Conservation (phyloP, 1,140 invertebrate species). For the Formica exsecta region DNA sequence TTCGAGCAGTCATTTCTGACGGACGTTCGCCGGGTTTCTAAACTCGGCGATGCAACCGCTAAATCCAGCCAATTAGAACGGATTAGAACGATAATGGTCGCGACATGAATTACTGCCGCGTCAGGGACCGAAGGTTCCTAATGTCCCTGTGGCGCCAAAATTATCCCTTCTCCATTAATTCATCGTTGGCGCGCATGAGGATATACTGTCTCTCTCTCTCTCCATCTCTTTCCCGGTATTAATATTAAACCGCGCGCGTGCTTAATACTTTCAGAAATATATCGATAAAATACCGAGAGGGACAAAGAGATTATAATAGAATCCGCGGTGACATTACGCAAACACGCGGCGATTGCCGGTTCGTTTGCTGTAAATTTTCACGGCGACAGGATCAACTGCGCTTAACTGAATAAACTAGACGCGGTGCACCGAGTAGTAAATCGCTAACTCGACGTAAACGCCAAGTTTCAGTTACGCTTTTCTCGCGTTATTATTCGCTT, state of each 20-base stretch:
- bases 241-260: background rate
- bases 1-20: slow-evolving; percentile 59
- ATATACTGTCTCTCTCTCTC: no score
- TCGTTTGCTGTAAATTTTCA: slow-evolving; percentile 32
- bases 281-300: background rate
- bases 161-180: slow-evolving; percentile 34
- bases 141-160: slow-evolving; percentile 29
- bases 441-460: slow-evolving; percentile 51
- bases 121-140: slow-evolving; percentile 1
- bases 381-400: slow-evolving; percentile 26
- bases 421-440: slow-evolving; percentile 46
- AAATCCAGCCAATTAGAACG: slow-evolving; percentile 67
- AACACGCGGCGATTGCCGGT: slow-evolving; percentile 24
- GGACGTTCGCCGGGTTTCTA: slow-evolving; percentile 50
- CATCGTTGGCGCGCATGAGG: slow-evolving; percentile 4
- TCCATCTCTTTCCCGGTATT: no score
- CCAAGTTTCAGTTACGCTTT: slow-evolving; percentile 45
- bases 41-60: slow-evolving; percentile 50
- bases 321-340: slow-evolving; percentile 25
- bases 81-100: slow-evolving; percentile 60
- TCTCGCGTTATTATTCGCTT: slow-evolving; percentile 50
- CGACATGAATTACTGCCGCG: slow-evolving; percentile 52
- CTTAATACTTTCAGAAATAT: slow-evolving; percentile 29
- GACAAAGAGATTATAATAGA: background rate
- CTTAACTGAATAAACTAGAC: slow-evolving; percentile 53